Base-by-base conservation (phyloP, 2,888 invertebrate genomes). In the Xanthorhoe spadicearia region DNA sequence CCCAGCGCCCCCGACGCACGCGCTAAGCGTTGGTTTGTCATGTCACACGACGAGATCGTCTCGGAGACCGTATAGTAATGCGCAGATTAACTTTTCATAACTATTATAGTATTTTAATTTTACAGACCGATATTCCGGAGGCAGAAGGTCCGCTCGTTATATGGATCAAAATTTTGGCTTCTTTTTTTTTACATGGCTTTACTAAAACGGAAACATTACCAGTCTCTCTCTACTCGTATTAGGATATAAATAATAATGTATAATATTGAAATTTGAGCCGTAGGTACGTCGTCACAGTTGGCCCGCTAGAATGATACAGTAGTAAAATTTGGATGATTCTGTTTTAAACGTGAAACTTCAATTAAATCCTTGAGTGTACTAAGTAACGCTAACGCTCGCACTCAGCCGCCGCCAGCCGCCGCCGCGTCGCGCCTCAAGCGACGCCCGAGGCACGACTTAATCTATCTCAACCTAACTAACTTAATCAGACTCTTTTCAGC, bases 401-500 rank as follows among this genome's bases (percentile, higher is more conserved):
- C 15, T 49, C 59, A 49, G 63, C 28, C 43, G 32, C 50, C 54
- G 55, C 57, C 57, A 46, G 9, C 38, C 32, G 50, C 32, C 50
- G 23, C 50, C 61, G 52, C 64, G 32, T 28, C 61, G 48, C 28
- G 63, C 46, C 35, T 5, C 53, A 10, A 43, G 13, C 35, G 18
- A 48, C 61, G 23, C 23, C 4, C n/a, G n/a, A n/a, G n/a, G 17
- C 13, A 19, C 19, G 17, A 7, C 35, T 13, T 19, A 2, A 58
- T 60, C 54, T 48, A 62, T 66, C 61, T 32, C 18, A 61, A 56
- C 61, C 64, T 80, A 78, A 83, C 23, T 23, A 61, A 56, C 61
- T 62, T 80, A 78, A 83, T 76, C 68, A 72, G 82, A 77, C 79
- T 78, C 79, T 78, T 89, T 90, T 87, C 90, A 90, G 89, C 83